phyloP scores from a whole-genome alignment of 2,113 vertebrate species.

The Protomyctophum bolini region DNA sequence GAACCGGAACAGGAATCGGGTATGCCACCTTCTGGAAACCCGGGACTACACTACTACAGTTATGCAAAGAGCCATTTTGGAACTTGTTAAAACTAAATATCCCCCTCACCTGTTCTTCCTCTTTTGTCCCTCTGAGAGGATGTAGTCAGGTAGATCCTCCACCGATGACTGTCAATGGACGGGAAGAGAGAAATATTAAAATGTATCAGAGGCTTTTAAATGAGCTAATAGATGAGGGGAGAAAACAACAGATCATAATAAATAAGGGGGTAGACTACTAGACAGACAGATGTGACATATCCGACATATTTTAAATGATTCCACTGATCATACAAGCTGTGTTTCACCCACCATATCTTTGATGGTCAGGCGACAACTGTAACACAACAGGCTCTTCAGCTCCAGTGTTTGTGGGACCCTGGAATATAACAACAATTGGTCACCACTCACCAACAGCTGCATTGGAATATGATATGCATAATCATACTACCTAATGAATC shows the following conservation, averaged over 20 bases:
- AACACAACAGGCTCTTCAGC: constrained; percentile 83
- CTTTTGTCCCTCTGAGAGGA: constrained; percentile 80
- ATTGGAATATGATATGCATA: no score
- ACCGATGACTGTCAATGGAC: constrained; percentile 72
- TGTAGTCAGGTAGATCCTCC: constrained; percentile 79
- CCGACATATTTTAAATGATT: background rate
- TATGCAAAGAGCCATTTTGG: background rate
- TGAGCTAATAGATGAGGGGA: background rate
- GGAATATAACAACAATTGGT: background rate
- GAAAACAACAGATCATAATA: background rate
- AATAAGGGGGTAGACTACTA: background rate
- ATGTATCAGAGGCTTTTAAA: background rate
- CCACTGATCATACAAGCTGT: background rate
- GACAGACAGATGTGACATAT: background rate
- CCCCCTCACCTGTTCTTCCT: constrained; percentile 79
- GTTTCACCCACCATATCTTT: constrained; percentile 87
- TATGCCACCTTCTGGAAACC: no score
- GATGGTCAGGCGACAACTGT: constrained; percentile 89
- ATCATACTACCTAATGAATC: no score
- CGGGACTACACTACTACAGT: no score
- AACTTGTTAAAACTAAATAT: background rate
- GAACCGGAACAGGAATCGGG: no score
- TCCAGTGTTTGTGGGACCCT: constrained; percentile 59
- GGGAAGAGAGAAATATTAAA: background rate
- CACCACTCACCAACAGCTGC: no score